Percentiles rank a stretch among this genome's conserved stretches.
Evolutionary conservation across 2,113 vertebrate species (phyloP).

Genomic region (Helogale parvula): DNA sequence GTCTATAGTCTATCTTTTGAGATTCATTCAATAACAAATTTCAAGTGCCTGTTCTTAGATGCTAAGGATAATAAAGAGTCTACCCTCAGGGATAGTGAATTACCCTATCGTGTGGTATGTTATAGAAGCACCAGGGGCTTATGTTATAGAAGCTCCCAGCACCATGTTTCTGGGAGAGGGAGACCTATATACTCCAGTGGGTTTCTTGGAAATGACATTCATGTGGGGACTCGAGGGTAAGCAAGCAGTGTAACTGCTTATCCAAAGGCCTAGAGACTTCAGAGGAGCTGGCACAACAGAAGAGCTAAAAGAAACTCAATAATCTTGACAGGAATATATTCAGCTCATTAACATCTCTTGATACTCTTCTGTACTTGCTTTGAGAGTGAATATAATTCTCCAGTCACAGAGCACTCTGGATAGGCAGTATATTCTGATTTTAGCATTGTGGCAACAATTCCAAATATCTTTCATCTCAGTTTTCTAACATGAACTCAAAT

Average conservation of each 20-base stretch:
- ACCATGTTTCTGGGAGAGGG: not conserved
- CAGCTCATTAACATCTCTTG: not conserved
- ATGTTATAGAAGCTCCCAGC: too few relatives aligned
- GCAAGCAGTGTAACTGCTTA: not conserved
- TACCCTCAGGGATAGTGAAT: not conserved
- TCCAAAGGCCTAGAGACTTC: not conserved
- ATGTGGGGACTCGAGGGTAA: not conserved
- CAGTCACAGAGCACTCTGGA: not conserved
- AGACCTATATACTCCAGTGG: not conserved
- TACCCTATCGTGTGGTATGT: not conserved
- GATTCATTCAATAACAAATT: not conserved
- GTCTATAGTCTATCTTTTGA: not conserved
- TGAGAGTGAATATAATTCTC: not conserved
- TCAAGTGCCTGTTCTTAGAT: not conserved
- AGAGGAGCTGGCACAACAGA: not conserved
- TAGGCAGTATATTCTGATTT: not conserved
- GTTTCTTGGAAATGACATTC: not conserved
- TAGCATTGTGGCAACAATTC: not conserved
- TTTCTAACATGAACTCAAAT: not conserved
- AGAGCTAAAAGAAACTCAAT: not conserved
- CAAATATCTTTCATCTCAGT: not conserved
- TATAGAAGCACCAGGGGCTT: not conserved
- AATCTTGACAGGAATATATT: not conserved
- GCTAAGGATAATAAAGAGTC: not conserved
- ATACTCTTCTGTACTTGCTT: not conserved